Evolutionary conservation across 1,140 invertebrate species (phyloP), one percentile per base, ranked within the genome.

Genomic region (Palaemon carinicauda): DNA sequence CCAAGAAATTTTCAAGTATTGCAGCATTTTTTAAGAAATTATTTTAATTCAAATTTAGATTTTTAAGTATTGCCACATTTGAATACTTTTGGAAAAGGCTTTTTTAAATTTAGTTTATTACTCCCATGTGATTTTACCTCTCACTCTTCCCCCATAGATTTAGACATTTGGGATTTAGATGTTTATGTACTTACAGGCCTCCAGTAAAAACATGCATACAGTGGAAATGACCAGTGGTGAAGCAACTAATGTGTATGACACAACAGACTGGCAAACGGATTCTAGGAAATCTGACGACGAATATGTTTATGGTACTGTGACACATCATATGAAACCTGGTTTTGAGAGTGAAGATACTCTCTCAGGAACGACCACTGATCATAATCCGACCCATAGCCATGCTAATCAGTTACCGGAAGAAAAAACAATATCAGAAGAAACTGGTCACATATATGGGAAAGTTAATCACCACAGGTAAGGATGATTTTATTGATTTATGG

Each of bases 261-360:
- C 73, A n/a, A 54, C 71, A 14, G 24, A 41, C 1, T 83, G 81
- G 81, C 53, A n/a, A 0, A 56, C 52, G 15, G 31, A 80, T 29
- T 31, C 78, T 3, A 52, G 29, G 54, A 80, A 56, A 54, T 9
- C 81, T 50, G 41, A 80, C 51, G 41, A 73, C 77, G 51, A 73
- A 12, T 87, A 74, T 24, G 69, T 87, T 21, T 87, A 81, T 56
- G 85, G 69, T 17, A 80, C 78, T 41, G 53, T 87, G 15, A 80
- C 69, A n/a, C 90, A 90, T 50, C 89, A 90, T 52, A 89, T 90
- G 81, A 90, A 89, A 14, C 90, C 91, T 27, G 60, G 79, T 31
- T 29, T 50, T 10, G 73, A 54, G 3, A 52, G 19, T 31, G 89
- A 90, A 50, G 89, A 90, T 31, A 24, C 17, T 14, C n/a, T 33